A percentile compares a stretch with the other conserved stretches of the same genome.
Conservation (phyloP, 2,888 invertebrate genomes). For the Melieria crassipennis region DNA sequence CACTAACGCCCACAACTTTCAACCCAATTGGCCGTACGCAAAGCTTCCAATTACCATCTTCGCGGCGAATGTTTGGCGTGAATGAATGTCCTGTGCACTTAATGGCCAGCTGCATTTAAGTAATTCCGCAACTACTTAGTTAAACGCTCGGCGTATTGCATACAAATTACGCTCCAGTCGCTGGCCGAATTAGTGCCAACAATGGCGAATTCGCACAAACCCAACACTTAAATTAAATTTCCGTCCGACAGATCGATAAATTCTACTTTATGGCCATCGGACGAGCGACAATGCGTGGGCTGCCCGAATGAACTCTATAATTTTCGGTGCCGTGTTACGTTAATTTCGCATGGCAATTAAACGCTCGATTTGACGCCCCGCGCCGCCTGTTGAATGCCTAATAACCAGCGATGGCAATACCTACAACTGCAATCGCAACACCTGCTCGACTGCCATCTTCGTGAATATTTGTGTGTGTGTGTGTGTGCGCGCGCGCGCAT, state of each 20-base stretch:
- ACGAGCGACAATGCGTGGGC: background rate
- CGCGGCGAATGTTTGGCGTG: too few relatives aligned
- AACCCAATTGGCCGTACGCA: too few relatives aligned
- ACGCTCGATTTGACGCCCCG: background rate
- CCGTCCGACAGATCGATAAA: slow-evolving; percentile 21
- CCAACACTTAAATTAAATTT: slow-evolving; percentile 21
- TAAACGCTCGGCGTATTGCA: too few relatives aligned
- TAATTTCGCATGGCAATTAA: slow-evolving; percentile 12
- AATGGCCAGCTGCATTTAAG: too few relatives aligned
- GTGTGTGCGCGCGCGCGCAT: too few relatives aligned
- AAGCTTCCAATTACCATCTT: too few relatives aligned
- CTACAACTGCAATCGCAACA: background rate
- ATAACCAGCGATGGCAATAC: too few relatives aligned
- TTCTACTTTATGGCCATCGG: slow-evolving; percentile 2
- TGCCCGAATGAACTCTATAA: slow-evolving; percentile 13
- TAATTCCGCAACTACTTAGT: too few relatives aligned
- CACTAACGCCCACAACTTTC: too few relatives aligned
- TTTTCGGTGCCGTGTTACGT: slow-evolving; percentile 15
- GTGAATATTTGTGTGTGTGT: background rate
- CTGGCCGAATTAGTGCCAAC: background rate
- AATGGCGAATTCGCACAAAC: slow-evolving; percentile 3
- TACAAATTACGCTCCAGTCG: too few relatives aligned
- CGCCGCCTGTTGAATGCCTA: too few relatives aligned
- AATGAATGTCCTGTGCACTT: too few relatives aligned
- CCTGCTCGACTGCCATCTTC: background rate